phyloP scores from a whole-genome alignment of 2,113 vertebrate genomes.

The Uria aalge region DNA sequence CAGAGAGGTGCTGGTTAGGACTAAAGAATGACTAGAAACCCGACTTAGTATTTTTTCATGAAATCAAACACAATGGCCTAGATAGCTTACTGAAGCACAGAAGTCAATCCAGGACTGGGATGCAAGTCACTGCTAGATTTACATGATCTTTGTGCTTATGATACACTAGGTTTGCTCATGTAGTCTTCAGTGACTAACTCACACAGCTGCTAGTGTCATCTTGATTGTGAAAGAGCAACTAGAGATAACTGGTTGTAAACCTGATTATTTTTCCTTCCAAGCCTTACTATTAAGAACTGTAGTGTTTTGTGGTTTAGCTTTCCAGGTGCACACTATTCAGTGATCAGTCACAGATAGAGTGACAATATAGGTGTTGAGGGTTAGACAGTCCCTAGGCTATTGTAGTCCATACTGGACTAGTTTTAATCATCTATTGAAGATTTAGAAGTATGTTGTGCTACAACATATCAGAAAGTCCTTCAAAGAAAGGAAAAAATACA shows the following conservation, averaged over 20 bases:
- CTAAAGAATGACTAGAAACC: neutral
- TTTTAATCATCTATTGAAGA: neutral
- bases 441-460: neutral
- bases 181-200: neutral
- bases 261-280: neutral
- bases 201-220: neutral
- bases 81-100: neutral
- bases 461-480: neutral
- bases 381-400: neutral
- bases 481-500: neutral
- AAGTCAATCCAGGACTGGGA: neutral
- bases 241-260: neutral
- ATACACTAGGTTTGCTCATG: accelerated
- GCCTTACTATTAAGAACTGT: neutral
- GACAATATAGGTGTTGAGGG: neutral
- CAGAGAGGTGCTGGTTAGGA: neutral
- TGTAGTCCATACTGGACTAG: neutral
- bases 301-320: neutral
- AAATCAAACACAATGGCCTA: neutral
- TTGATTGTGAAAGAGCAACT: neutral
- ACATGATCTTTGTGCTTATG: neutral
- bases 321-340: neutral
- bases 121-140: neutral
- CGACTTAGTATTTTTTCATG: neutral
- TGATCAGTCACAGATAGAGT: neutral